These are phyloP conservation scores for Rhinopomastus cyanomelas DNA, from an alignment of 2,113 vertebrate species.

Conservation along the genomic window DNA sequence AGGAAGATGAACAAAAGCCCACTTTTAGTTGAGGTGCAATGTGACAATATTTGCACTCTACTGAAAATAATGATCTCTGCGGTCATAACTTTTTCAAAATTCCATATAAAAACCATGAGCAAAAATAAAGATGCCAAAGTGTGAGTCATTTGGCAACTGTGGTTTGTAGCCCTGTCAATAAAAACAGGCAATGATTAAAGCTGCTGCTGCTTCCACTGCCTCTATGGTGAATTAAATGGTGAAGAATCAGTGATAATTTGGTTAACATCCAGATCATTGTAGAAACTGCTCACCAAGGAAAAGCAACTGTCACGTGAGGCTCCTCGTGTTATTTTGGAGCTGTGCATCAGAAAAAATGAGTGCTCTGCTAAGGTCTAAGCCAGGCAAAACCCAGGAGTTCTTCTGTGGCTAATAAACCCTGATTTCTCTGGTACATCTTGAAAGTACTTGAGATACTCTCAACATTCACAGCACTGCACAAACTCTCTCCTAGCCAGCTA, in stretches of 20 bases:
- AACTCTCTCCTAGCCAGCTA: not conserved
- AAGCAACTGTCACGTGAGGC: not conserved
- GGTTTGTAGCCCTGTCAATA: constrained; percentile 38
- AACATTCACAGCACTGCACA: not conserved
- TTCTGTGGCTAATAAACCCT: not conserved
- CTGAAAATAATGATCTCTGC: constrained; percentile 53
- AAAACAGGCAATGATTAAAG: constrained; percentile 56
- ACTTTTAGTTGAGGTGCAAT: constrained; percentile 47
- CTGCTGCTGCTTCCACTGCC: constrained; percentile 32
- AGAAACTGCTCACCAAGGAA: constrained; percentile 23
- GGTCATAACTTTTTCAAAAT: constrained; percentile 42
- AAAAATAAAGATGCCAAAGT: constrained; percentile 46
- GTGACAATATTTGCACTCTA: constrained; percentile 13
- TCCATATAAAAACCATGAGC: constrained; percentile 56
- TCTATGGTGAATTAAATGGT: constrained; percentile 35
- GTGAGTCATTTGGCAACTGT: constrained; percentile 57
- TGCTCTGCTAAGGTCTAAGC: not conserved
- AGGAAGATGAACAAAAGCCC: constrained; percentile 8
- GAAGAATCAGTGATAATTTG: constrained; percentile 37
- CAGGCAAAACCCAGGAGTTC: constrained; percentile 10
- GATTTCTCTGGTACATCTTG: constrained; percentile 3
- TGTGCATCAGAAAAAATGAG: constrained; percentile 20
- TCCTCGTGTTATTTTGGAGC: constrained; percentile 19
- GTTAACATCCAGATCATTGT: constrained; percentile 35
- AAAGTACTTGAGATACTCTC: not conserved